These are phyloP conservation scores for Catharus ustulatus DNA, from an alignment of 2,797 vertebrate genomes.

Conservation along the genomic window DNA sequence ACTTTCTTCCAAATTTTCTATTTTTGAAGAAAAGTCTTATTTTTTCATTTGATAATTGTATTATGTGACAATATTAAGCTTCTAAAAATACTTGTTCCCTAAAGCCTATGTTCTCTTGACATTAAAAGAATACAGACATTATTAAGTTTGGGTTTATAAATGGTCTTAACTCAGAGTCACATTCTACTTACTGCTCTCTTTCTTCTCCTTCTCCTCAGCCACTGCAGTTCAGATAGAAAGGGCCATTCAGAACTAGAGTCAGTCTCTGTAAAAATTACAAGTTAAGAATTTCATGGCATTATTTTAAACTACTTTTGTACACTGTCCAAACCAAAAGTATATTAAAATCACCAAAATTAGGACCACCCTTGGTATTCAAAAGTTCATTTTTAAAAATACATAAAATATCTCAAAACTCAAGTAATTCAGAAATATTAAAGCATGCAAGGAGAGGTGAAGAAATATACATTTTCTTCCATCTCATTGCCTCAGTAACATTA, in stretches of 20 bases:
- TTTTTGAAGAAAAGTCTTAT: background rate
- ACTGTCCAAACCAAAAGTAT: background rate
- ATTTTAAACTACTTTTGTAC: background rate
- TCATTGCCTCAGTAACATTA: background rate
- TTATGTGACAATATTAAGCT: background rate
- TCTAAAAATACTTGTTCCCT: background rate
- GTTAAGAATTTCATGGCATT: constrained; percentile 1
- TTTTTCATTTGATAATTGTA: background rate
- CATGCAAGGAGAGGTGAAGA: background rate
- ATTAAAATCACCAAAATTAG: background rate
- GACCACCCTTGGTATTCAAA: background rate
- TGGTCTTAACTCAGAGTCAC: background rate
- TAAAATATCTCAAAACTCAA: background rate
- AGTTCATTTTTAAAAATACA: background rate
- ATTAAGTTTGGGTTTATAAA: background rate
- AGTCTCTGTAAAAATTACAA: constrained; percentile 73
- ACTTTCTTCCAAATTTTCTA: background rate
- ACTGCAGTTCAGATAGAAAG: constrained; percentile 83
- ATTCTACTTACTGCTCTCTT: constrained; percentile 89
- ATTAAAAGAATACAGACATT: background rate
- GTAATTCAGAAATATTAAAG: background rate
- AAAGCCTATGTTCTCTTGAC: background rate
- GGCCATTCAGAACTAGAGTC: constrained; percentile 82
- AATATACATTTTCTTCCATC: background rate
- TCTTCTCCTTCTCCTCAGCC: constrained; percentile 88